These are phyloP conservation scores for Congeria kusceri DNA, from an alignment of 2,888 invertebrate species.

Conservation along the genomic window DNA sequence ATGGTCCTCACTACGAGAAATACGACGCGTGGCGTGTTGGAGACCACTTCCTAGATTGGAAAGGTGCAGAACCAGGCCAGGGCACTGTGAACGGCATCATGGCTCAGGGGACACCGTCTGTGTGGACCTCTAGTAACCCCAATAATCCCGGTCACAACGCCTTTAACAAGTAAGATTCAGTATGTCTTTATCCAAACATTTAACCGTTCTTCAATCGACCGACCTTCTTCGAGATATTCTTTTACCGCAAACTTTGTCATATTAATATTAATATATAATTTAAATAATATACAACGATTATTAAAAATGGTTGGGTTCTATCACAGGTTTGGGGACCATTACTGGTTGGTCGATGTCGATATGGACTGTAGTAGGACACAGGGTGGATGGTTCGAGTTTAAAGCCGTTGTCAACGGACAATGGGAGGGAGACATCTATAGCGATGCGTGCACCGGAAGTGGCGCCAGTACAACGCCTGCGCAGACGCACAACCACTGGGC, in stretches of 20 bases:
- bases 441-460: slow-evolving; percentile 77
- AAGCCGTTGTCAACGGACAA: slow-evolving; percentile 79
- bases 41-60: slow-evolving; percentile 81
- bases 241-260: no score
- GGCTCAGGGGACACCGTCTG: slow-evolving; percentile 77
- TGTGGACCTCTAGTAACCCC: slow-evolving; percentile 81
- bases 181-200: not conserved
- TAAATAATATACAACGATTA: no score
- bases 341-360: slow-evolving; percentile 85
- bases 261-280: no score
- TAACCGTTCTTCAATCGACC: no score
- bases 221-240: no score
- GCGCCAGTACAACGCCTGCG: slow-evolving; percentile 63
- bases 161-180: slow-evolving; percentile 71
- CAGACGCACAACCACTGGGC: slow-evolving; percentile 84
- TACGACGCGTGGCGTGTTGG: slow-evolving; percentile 78
- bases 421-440: slow-evolving; percentile 84
- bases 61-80: slow-evolving; percentile 78
- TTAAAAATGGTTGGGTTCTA: not conserved
- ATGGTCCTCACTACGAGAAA: slow-evolving; percentile 67
- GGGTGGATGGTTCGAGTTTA: slow-evolving; percentile 86
- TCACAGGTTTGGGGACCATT: slow-evolving; percentile 84
- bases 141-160: slow-evolving; percentile 68
- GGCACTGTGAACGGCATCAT: slow-evolving; percentile 69
- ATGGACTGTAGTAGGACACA: slow-evolving; percentile 85